A percentile compares a stretch with the other conserved stretches of the same genome.
phyloP scores from a whole-genome alignment of 2,888 invertebrate species.

The Bombylius discolor region DNA sequence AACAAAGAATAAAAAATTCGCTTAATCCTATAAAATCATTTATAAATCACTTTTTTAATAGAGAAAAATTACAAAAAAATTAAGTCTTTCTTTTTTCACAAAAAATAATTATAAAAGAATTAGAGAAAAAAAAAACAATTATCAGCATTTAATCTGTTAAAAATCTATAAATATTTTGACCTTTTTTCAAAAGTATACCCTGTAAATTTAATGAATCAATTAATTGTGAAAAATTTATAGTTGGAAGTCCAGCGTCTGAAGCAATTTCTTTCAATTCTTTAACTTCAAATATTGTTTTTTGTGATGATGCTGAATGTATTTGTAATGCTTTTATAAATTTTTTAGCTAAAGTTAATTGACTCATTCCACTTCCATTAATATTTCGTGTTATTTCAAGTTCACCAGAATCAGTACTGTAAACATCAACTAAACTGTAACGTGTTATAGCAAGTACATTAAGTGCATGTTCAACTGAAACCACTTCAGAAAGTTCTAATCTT shows the following conservation, averaged over 20 bases:
- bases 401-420: conserved; percentile 54
- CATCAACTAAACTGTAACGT: conserved; percentile 64
- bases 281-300: conserved; percentile 58
- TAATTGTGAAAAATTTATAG: conserved; percentile 53
- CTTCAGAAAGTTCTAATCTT: conserved; percentile 69
- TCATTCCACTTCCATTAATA: conserved; percentile 60
- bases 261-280: conserved; percentile 66
- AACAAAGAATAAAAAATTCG: too few species aligned
- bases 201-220: conserved; percentile 70
- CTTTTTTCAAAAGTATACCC: conserved; percentile 74
- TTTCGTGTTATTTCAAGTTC: conserved; percentile 43
- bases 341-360: conserved; percentile 55
- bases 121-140: not conserved
- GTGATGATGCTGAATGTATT: conserved; percentile 47
- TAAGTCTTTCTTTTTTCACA: too few species aligned
- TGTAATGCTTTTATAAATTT: conserved; percentile 58
- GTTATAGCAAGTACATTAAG: conserved; percentile 74
- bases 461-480: conserved; percentile 68
- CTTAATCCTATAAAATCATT: too few species aligned
- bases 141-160: conserved; percentile 30
- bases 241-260: conserved; percentile 45
- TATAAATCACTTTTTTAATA: too few species aligned
- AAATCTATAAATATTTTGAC: conserved; percentile 56
- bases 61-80: too few species aligned
- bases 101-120: too few species aligned